Conservation (phyloP, 2,888 invertebrate species). For the Polylopha cassiicola region DNA sequence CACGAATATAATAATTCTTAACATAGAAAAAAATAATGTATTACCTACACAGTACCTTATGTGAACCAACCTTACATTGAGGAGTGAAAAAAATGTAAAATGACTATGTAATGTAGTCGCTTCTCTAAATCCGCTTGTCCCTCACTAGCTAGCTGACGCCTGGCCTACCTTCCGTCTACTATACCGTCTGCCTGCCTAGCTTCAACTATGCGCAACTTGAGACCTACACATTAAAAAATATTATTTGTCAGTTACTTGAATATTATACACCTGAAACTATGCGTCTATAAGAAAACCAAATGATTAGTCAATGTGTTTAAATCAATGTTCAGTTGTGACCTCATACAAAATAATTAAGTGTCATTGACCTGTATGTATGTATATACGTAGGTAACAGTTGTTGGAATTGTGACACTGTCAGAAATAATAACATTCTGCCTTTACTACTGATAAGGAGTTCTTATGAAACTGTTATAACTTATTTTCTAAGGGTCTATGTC, state of each 20-base stretch:
- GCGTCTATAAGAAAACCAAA: constrained; percentile 15
- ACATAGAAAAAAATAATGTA: constrained; percentile 38
- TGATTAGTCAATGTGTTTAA: constrained; percentile 2
- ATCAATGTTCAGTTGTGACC: no score
- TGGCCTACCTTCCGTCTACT: constrained; percentile 63
- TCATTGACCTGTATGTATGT: no score
- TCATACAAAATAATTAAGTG: no score
- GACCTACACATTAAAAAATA: constrained; percentile 72
- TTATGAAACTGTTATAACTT: no score
- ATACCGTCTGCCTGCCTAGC: constrained; percentile 72
- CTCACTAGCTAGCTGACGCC: constrained; percentile 65
- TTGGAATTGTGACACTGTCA: no score
- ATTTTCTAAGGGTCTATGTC: no score
- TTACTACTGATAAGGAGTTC: no score
- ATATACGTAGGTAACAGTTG: no score
- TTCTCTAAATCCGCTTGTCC: constrained; percentile 63
- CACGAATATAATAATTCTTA: constrained; percentile 35
- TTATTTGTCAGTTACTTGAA: constrained; percentile 16
- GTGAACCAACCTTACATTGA: constrained; percentile 57
- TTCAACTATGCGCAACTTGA: constrained; percentile 71
- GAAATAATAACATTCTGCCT: no score
- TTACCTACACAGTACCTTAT: constrained; percentile 63
- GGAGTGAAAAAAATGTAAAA: constrained; percentile 44
- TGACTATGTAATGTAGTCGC: constrained; percentile 49
- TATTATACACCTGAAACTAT: constrained; percentile 16